Conservation (phyloP, 2,888 invertebrate genomes). For the Drosophila recens region DNA sequence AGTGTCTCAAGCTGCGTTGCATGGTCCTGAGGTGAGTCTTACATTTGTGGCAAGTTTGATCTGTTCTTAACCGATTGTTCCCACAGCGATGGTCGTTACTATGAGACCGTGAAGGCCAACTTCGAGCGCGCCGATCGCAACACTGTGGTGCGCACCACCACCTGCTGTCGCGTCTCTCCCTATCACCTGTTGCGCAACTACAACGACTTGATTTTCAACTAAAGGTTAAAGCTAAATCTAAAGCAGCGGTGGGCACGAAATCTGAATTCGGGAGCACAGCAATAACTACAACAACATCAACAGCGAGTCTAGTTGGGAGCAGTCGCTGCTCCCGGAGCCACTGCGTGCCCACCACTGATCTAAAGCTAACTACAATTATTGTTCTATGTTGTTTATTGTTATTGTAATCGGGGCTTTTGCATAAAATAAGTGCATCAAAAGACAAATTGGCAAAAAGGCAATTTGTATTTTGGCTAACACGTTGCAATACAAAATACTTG, state of each 20-base stretch:
- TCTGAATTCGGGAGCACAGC: too few relatives aligned
- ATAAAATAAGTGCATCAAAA: not conserved
- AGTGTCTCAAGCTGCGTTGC: constrained; percentile 96
- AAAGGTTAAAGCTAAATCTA: constrained; percentile 54
- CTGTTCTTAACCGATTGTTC: not conserved
- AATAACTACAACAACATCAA: too few relatives aligned
- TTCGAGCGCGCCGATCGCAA: constrained; percentile 98
- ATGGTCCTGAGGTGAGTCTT: constrained; percentile 93
- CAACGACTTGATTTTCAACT: constrained; percentile 98
- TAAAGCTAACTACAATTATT: constrained; percentile 7
- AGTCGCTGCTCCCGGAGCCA: too few relatives aligned
- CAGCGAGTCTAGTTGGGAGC: too few relatives aligned
- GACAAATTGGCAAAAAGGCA: constrained; percentile 34
- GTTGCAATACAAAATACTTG: constrained; percentile 54
- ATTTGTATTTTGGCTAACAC: constrained; percentile 59
- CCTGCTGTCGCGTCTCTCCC: constrained; percentile 97
- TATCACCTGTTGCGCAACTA: constrained; percentile 97
- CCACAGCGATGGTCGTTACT: constrained; percentile 97
- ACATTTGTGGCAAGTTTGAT: not conserved
- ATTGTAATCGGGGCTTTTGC: constrained; percentile 16
- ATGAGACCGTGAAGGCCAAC: constrained; percentile 99
- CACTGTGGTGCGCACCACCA: constrained; percentile 98
- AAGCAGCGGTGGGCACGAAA: too few relatives aligned
- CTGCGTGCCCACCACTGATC: too few relatives aligned
- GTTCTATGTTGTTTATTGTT: constrained; percentile 29